These are phyloP conservation scores for Piaya cayana DNA, from an alignment of 2,113 vertebrate genomes.

Conservation along the genomic window DNA sequence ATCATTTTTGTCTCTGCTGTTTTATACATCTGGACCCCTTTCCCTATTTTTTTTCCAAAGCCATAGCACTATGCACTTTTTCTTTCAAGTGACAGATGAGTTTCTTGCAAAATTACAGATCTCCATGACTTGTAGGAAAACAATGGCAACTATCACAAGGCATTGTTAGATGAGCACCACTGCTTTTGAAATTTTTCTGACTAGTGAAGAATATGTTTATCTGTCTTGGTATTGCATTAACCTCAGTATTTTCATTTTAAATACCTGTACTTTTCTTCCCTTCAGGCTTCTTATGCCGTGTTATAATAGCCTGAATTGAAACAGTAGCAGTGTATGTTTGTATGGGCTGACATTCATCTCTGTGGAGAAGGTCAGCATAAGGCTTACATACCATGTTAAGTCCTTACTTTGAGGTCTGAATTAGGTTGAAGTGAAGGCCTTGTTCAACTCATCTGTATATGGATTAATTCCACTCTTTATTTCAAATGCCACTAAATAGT, in stretches of 20 bases:
- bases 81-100: not conserved
- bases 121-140: not conserved
- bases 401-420: slow-evolving; percentile 12
- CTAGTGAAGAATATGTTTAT: not conserved
- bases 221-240: not conserved
- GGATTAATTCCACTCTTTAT: slow-evolving; percentile 4
- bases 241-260: not conserved
- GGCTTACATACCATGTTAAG: not conserved
- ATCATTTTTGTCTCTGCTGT: not conserved
- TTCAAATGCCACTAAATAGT: slow-evolving; percentile 47
- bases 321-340: slow-evolving; percentile 58
- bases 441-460: not conserved
- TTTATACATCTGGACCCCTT: not conserved
- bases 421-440: slow-evolving; percentile 6
- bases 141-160: not conserved
- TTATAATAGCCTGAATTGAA: slow-evolving; percentile 69
- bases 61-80: not conserved
- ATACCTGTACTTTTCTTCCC: not conserved
- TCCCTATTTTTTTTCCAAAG: not conserved
- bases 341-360: not conserved
- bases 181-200: not conserved
- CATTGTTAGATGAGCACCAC: not conserved
- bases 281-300: slow-evolving; percentile 64
- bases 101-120: not conserved
- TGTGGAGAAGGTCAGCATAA: not conserved